phyloP scores from a whole-genome alignment of 2,797 vertebrate genomes.

The Iguana delicatissima region DNA sequence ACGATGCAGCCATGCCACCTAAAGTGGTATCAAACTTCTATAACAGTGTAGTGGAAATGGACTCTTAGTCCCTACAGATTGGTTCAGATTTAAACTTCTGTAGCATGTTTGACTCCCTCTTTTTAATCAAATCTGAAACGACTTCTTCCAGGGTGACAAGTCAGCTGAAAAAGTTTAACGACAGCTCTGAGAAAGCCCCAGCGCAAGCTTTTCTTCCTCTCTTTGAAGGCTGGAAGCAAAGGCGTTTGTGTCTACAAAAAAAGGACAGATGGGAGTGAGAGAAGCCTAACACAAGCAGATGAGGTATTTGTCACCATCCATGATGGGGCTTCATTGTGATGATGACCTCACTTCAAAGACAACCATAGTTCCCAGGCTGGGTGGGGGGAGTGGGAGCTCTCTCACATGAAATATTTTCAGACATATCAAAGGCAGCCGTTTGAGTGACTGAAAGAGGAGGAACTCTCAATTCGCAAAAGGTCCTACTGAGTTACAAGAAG shows the following conservation, averaged over 20 bases:
- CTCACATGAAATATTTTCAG: background rate
- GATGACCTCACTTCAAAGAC: conserved; percentile 17
- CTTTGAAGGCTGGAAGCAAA: conserved; percentile 45
- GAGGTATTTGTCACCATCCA: background rate
- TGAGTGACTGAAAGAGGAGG: background rate
- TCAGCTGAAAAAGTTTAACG: conserved; percentile 59
- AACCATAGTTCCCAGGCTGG: background rate
- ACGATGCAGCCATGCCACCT: no score
- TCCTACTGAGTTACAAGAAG: background rate
- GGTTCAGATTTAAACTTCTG: conserved; percentile 58
- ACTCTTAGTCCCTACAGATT: conserved; percentile 36
- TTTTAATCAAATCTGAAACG: conserved; percentile 67
- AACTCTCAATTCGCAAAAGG: conserved; percentile 2
- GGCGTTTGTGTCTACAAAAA: background rate
- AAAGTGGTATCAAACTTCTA: no score
- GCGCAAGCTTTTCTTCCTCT: conserved; percentile 23
- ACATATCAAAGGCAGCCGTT: background rate
- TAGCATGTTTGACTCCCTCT: conserved; percentile 51
- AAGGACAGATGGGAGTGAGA: background rate
- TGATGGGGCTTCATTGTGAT: background rate
- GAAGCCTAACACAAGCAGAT: background rate
- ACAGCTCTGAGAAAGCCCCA: conserved; percentile 44
- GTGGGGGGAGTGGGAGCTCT: background rate
- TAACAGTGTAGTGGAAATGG: no score
- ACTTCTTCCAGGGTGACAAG: conserved; percentile 53